Conservation (phyloP, 2,797 vertebrate species). For the Threskiornis aethiopicus region DNA sequence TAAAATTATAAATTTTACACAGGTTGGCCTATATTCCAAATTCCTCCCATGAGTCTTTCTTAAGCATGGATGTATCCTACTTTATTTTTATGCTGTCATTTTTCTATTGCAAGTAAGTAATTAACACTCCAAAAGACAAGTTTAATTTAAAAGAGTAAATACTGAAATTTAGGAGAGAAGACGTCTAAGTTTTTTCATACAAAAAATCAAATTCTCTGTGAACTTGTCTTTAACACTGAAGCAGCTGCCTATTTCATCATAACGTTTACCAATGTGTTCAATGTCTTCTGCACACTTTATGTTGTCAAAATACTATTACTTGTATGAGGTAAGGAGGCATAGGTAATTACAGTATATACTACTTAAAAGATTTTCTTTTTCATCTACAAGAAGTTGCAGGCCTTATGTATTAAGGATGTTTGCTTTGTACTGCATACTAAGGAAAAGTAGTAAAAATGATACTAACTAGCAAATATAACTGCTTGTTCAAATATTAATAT, state of each 20-base stretch:
- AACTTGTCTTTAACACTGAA: neutral
- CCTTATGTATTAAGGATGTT: neutral
- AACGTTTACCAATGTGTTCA: neutral
- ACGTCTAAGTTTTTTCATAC: neutral
- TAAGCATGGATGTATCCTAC: neutral
- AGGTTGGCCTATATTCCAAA: neutral
- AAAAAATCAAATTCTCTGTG: neutral
- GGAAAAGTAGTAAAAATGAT: neutral
- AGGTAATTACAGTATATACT: neutral
- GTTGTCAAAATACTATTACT: neutral
- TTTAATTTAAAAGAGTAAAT: neutral
- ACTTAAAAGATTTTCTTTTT: neutral
- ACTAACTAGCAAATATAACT: constrained; percentile 19
- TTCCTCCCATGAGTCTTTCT: neutral
- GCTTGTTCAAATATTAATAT: constrained; percentile 60
- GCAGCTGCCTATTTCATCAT: neutral
- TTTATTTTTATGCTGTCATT: neutral
- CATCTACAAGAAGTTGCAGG: neutral
- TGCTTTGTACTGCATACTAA: neutral
- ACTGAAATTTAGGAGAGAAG: neutral
- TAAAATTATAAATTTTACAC: neutral
- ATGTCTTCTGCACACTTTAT: neutral
- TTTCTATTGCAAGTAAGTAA: neutral
- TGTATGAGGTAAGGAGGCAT: neutral
- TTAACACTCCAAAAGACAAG: neutral